Evolutionary conservation across 2,113 vertebrate species (phyloP).

Genomic region (Okapia johnstoni): DNA sequence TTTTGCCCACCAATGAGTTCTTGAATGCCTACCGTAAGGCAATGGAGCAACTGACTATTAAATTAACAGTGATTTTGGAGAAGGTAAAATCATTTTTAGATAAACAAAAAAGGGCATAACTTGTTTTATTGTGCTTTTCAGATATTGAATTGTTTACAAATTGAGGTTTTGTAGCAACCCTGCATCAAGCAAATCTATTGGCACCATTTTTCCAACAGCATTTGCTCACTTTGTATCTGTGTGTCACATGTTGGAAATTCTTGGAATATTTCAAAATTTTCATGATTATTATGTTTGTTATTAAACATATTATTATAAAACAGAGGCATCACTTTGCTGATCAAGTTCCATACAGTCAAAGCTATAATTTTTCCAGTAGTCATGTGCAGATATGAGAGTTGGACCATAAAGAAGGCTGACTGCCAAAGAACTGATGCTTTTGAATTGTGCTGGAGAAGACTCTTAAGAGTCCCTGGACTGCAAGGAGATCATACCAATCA

Average conservation of each 20-base stretch:
- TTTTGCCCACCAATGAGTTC: slow-evolving; percentile 8
- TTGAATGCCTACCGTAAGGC: neutral
- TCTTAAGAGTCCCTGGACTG: neutral
- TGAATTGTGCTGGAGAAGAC: neutral
- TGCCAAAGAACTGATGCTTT: neutral
- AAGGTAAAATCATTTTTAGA: slow-evolving; percentile 9
- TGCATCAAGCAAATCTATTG: neutral
- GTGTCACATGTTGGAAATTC: neutral
- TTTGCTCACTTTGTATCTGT: neutral
- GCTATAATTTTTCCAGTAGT: neutral
- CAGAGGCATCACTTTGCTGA: neutral
- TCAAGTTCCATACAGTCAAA: neutral
- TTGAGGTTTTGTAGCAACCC: neutral
- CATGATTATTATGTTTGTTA: neutral
- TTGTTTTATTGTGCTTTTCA: neutral
- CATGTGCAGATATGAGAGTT: neutral
- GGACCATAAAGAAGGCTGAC: neutral
- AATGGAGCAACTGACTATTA: neutral
- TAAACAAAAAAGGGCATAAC: neutral
- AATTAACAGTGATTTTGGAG: neutral
- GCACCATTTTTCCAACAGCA: neutral
- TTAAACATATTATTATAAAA: neutral
- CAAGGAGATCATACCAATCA: neutral
- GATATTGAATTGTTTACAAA: neutral
- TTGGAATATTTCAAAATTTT: neutral